These are phyloP conservation scores for Eupithecia centaureata DNA, from an alignment of 2,888 invertebrate species.

Conservation along the genomic window DNA sequence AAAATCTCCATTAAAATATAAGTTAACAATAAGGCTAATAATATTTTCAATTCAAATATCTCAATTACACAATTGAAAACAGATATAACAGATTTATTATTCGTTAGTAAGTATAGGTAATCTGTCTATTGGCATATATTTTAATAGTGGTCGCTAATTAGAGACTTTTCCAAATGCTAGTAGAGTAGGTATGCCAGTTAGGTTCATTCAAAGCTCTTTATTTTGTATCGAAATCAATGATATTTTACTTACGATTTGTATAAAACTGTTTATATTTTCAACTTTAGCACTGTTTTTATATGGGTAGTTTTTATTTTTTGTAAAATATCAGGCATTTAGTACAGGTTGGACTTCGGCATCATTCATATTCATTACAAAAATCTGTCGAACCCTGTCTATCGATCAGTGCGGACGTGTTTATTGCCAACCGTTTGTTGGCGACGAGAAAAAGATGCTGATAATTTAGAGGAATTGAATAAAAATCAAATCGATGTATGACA, in stretches of 20 bases:
- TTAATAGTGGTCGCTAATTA: background rate
- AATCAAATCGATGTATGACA: background rate
- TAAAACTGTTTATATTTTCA: background rate
- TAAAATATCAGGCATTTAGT: background rate
- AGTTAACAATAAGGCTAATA: too few species aligned
- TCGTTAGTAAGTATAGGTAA: background rate
- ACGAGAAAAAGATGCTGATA: background rate
- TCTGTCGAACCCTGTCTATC: background rate
- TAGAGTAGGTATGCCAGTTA: background rate
- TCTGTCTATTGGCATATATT: background rate
- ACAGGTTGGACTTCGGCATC: background rate
- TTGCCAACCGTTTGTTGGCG: background rate
- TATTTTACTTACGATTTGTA: constrained; percentile 1
- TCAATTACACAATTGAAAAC: too few species aligned
- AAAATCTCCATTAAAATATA: too few species aligned
- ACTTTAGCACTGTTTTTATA: background rate
- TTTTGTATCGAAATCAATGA: background rate
- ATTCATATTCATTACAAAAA: background rate
- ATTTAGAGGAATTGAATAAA: constrained; percentile 2
- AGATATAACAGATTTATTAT: too few species aligned
- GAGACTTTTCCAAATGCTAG: background rate
- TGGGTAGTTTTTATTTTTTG: background rate
- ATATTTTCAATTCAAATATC: too few species aligned
- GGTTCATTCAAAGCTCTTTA: background rate
- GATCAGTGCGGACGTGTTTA: background rate